A percentile compares a stretch with the other conserved stretches of the same genome.
Conservation (phyloP, 2,113 vertebrate species). For the Trogon melanurus region DNA sequence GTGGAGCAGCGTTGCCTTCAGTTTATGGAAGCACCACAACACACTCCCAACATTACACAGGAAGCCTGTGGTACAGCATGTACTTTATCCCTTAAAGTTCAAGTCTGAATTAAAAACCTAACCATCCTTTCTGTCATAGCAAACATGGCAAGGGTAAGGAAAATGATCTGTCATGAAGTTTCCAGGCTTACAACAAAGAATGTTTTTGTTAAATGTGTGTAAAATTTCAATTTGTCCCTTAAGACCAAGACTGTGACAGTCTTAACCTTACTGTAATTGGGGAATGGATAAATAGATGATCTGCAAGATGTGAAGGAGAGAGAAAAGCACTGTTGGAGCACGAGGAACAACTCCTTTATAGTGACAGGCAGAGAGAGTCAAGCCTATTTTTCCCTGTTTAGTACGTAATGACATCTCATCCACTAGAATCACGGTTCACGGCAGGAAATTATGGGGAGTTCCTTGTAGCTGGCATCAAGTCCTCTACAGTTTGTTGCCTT, state of each 20-base stretch:
- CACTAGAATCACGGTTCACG: not conserved
- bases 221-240: not conserved
- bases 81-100: not conserved
- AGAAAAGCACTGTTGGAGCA: not conserved
- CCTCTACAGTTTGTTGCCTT: not conserved
- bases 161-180: not conserved
- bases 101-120: not conserved
- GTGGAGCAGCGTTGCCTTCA: not conserved
- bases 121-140: not conserved
- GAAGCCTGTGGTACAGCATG: not conserved
- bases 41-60: accelerated
- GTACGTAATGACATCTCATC: not conserved
- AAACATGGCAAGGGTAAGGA: not conserved
- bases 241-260: not conserved
- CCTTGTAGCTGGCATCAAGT: not conserved
- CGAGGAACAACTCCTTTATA: not conserved
- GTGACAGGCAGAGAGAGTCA: not conserved
- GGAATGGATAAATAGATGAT: not conserved
- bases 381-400: not conserved
- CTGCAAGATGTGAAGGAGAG: not conserved
- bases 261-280: not conserved
- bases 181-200: not conserved
- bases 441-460: not conserved
- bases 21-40: not conserved
- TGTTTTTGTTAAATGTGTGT: not conserved